Evolutionary conservation across 1,140 invertebrate species (phyloP).

Genomic region (Ladona fulva): DNA sequence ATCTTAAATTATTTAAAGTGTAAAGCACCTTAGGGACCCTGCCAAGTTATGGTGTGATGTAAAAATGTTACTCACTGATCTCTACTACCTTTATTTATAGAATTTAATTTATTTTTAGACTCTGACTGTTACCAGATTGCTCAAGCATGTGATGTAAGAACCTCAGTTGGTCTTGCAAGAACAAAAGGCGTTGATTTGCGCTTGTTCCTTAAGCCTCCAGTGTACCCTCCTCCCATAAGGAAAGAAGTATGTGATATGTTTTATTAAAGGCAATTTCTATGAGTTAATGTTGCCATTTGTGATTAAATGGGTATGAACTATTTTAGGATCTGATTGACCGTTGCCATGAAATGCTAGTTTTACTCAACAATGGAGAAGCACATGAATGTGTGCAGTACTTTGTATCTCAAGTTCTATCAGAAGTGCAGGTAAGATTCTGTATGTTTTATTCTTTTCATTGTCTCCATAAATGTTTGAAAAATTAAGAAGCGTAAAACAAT

Average conservation of each 20-base stretch:
- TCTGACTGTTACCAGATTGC: conserved; percentile 55
- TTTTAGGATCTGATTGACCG: conserved; percentile 39
- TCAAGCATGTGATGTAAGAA: conserved; percentile 53
- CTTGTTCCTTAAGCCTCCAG: conserved; percentile 54
- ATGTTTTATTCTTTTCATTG: too few relatives aligned
- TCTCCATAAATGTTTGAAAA: too few relatives aligned
- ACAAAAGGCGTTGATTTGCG: conserved; percentile 44
- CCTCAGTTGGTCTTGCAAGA: conserved; percentile 51
- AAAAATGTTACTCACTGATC: too few relatives aligned
- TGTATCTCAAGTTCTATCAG: conserved; percentile 51
- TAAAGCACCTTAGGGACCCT: too few relatives aligned
- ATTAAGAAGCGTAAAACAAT: too few relatives aligned
- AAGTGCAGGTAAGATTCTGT: conserved; percentile 23
- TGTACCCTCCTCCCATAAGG: conserved; percentile 22
- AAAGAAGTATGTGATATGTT: neutral
- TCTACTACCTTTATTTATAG: too few relatives aligned
- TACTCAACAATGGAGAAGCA: conserved; percentile 41
- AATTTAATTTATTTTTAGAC: conserved; percentile 34
- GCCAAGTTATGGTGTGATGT: too few relatives aligned
- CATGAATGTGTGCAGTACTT: conserved; percentile 57
- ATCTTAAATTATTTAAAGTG: too few relatives aligned
- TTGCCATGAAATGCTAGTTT: conserved; percentile 44
- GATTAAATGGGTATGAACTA: neutral
- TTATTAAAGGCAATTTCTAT: too few relatives aligned
- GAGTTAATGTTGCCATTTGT: too few relatives aligned